A percentile compares a stretch with the other conserved stretches of the same genome.
phyloP scores from a whole-genome alignment of 2,797 vertebrate genomes.

The Lacerta viridis region DNA sequence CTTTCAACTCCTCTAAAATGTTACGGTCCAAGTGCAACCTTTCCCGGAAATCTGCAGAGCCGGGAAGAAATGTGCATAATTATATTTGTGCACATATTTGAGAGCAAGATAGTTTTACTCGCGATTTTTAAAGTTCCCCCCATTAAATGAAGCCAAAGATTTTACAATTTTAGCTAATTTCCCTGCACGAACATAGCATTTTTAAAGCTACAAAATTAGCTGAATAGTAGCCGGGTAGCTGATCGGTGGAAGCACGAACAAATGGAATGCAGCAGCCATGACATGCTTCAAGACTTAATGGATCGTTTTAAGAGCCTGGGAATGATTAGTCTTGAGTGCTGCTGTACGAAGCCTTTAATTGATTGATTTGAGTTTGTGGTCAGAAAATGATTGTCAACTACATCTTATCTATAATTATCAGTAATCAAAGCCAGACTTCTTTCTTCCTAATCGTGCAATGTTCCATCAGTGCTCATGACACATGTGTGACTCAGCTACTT shows the following conservation, averaged over 20 bases:
- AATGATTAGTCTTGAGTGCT: slow-evolving; percentile 80
- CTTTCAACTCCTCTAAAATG: slow-evolving; percentile 6
- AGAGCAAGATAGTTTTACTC: slow-evolving; percentile 47
- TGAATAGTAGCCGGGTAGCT: slow-evolving; percentile 58
- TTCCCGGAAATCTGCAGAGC: neutral
- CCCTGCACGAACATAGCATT: neutral
- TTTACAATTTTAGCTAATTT: slow-evolving; percentile 34
- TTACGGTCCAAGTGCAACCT: neutral
- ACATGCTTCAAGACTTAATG: slow-evolving; percentile 70
- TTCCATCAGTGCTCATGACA: slow-evolving; percentile 64
- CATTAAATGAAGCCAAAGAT: slow-evolving; percentile 22
- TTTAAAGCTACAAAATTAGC: slow-evolving; percentile 55
- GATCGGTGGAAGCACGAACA: slow-evolving; percentile 71
- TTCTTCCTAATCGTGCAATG: slow-evolving; percentile 72
- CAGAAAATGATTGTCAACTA: slow-evolving; percentile 84
- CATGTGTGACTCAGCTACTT: slow-evolving; percentile 59
- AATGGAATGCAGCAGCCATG: slow-evolving; percentile 70
- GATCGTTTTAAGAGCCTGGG: slow-evolving; percentile 80
- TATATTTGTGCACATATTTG: neutral
- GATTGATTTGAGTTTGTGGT: slow-evolving; percentile 86
- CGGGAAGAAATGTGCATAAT: neutral
- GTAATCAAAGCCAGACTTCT: slow-evolving; percentile 83
- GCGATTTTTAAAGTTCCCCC: slow-evolving; percentile 23
- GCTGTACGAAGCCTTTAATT: slow-evolving; percentile 82
- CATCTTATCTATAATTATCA: slow-evolving; percentile 86